phyloP scores from a whole-genome alignment of 2,113 vertebrate genomes.

The Ivindomyrus marchei region DNA sequence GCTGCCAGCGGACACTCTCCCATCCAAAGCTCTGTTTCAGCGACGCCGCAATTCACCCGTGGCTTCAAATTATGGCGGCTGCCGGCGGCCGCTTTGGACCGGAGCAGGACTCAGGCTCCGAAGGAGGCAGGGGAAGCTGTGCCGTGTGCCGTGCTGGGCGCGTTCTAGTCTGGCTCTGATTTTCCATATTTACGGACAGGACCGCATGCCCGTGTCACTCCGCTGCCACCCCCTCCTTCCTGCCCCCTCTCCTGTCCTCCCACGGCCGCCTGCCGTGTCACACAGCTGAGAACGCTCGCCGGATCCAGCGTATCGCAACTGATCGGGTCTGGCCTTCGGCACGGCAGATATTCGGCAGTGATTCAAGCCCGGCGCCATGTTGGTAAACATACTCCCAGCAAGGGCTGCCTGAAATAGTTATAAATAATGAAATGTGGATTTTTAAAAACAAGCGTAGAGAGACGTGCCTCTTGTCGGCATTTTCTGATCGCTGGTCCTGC shows the following conservation, averaged over 20 bases:
- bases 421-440: not conserved
- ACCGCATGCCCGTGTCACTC: not conserved
- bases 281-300: not conserved
- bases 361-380: not conserved
- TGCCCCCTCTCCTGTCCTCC: not conserved
- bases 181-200: not conserved
- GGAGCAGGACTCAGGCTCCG: not conserved
- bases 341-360: not conserved
- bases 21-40: not conserved
- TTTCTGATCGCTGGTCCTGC: not conserved
- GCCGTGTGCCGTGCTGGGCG: not conserved
- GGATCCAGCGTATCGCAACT: not conserved
- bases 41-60: not conserved
- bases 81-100: not conserved
- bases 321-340: not conserved
- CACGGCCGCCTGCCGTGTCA: not conserved
- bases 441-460: not conserved
- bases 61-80: constrained; percentile 3
- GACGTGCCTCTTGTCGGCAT: not conserved
- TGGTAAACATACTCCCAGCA: constrained; percentile 24
- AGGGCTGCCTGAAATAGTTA: constrained; percentile 18
- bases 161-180: not conserved
- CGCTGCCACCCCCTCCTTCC: not conserved
- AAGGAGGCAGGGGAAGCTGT: not conserved
- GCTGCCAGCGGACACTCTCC: constrained; percentile 35